phyloP scores from a whole-genome alignment of 2,113 vertebrate genomes.

The Garra rufa region DNA sequence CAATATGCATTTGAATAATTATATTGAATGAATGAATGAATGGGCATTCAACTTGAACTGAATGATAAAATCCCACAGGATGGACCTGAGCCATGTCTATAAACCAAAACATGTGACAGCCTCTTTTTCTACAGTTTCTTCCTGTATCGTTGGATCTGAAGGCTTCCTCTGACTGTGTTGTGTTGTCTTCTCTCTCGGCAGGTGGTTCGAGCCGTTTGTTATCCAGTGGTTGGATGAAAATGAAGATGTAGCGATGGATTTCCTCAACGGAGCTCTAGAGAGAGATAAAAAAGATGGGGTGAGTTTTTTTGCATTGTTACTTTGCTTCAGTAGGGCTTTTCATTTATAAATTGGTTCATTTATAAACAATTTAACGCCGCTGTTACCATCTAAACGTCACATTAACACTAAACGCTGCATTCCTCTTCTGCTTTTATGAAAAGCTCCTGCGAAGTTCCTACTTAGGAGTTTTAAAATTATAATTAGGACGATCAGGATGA shows the following conservation, averaged over 20 bases:
- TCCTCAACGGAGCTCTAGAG: conserved; percentile 93
- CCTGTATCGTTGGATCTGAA: not conserved
- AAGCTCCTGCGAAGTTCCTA: not conserved
- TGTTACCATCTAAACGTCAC: not conserved
- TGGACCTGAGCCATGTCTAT: not conserved
- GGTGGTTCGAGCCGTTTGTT: conserved; percentile 98
- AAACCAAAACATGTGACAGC: not conserved
- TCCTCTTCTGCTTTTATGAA: not conserved
- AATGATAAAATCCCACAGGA: not conserved
- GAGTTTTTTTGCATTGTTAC: conserved; percentile 53
- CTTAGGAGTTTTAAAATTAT: not conserved
- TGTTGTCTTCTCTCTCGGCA: conserved; percentile 60
- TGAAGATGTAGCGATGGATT: conserved; percentile 96
- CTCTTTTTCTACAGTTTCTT: not conserved
- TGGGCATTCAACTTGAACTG: too few species aligned
- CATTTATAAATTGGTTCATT: not conserved
- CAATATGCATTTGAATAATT: too few species aligned
- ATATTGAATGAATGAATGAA: too few species aligned
- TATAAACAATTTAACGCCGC: not conserved
- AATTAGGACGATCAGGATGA: not conserved
- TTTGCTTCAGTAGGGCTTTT: not conserved
- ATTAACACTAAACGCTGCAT: not conserved
- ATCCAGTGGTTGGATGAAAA: conserved; percentile 99
- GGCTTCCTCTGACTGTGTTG: conserved; percentile 28
- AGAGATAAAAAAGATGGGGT: conserved; percentile 98